Evolutionary conservation across 2,888 invertebrate genomes (phyloP), one percentile per base, ranked within the genome.

Genomic region (Melieria picta): DNA sequence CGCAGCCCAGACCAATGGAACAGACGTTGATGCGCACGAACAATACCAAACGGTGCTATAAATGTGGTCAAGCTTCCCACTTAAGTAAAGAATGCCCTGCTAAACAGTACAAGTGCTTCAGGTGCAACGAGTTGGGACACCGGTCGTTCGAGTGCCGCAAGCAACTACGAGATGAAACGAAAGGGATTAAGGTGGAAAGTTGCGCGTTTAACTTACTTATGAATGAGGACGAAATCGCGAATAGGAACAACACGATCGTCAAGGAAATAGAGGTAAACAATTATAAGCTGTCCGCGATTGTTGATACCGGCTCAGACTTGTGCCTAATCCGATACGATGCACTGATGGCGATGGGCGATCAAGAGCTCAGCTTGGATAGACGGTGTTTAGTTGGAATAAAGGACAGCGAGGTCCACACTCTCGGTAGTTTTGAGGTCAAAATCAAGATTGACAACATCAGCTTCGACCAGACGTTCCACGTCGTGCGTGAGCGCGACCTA

Each of bases 291-390:
- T 46, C 10, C 7, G 66, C 66, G 13, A 42, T 71, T 61, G 11
- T 66, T 11, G 57, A 64, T n/a, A 69, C 64, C 7, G 69, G 57
- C 10, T 69, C 57, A 6, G 47, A 47, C 7, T 52, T 66, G 62
- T 72, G 58, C 7, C 45, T 72, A 50, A 58, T 67, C 7, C 50
- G 65, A 43, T 5, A 68, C 55, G 10, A 72, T 10, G 55, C 61
- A 13, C 7, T 48, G 9, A 56, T 61, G 13, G 52, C 60, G 55
- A 6, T 56, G 4, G 46, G 43, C 4, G 55, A 64, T 4, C 13
- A 47, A 3, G 50, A 48, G n/a, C 43, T 62, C 6, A 11, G 16
- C n/a, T 48, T 10, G 30, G 50, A 45, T 46, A 10, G 13, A 4
- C 62, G 50, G 9, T 11, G 50, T 10, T 10, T 50, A 6, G 13